Conservation (phyloP, 2,797 vertebrate genomes). For the Hapalemur alaotrensis region DNA sequence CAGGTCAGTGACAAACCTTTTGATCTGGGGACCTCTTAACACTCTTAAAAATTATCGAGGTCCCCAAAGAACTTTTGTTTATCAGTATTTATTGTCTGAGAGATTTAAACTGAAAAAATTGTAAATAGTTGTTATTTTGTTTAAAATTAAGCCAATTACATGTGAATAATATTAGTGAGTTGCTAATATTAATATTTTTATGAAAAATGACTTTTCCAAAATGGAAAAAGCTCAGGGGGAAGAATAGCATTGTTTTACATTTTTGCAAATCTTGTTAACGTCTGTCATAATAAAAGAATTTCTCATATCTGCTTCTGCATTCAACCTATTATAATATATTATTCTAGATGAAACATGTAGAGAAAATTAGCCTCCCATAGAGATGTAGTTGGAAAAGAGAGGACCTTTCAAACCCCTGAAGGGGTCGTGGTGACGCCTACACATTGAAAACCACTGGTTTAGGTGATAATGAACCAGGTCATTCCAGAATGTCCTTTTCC, state of each 20-base stretch:
- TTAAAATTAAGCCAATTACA: not conserved
- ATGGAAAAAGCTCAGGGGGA: not conserved
- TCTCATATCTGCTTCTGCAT: not conserved
- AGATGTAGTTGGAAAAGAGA: not conserved
- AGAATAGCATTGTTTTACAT: not conserved
- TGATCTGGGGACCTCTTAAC: not conserved
- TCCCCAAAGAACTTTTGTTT: not conserved
- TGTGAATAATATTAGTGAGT: not conserved
- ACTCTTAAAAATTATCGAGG: not conserved
- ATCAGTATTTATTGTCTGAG: not conserved
- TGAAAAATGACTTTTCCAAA: not conserved
- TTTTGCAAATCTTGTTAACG: constrained; percentile 5
- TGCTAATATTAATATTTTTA: not conserved
- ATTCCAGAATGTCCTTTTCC: not conserved
- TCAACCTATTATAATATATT: not conserved
- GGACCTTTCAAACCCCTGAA: not conserved
- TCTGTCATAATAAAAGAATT: not conserved
- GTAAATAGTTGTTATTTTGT: not conserved
- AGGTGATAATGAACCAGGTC: not conserved
- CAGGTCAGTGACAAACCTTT: not conserved
- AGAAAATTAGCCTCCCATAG: not conserved
- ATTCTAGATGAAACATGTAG: not conserved
- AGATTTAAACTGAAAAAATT: constrained; percentile 7
- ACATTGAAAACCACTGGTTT: not conserved
- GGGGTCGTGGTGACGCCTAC: not conserved